A percentile compares a stretch with the other conserved stretches of the same genome.
Evolutionary conservation across 64 coral and sea anemone genomes (phyloP).

Genomic region (Pocillopora damicornis): DNA sequence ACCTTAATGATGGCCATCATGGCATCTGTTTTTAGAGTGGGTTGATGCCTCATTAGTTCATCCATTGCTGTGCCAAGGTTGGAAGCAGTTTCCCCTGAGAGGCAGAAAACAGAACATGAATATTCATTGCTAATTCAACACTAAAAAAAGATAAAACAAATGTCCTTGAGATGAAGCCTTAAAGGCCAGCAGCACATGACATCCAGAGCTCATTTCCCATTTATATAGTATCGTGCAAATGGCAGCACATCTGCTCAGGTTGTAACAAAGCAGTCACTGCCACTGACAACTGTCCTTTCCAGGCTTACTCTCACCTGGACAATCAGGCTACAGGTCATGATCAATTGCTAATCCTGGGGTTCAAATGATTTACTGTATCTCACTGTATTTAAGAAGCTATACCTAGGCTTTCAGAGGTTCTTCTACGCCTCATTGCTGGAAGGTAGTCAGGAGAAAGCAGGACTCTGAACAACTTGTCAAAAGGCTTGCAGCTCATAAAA

Average conservation of each 20-base stretch:
- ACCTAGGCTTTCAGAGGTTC: constrained; percentile 81
- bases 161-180: neutral
- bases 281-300: no score
- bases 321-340: no score
- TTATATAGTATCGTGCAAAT: no score
- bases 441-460: constrained; percentile 91
- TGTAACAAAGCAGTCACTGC: no score
- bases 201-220: no score
- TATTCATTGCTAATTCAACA: no score
- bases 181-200: no score
- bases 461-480: constrained; percentile 95
- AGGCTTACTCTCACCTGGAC: no score
- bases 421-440: constrained; percentile 93
- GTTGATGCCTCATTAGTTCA: constrained; percentile 96
- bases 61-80: constrained; percentile 98
- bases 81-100: constrained; percentile 84
- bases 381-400: neutral
- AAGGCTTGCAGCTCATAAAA: constrained; percentile 97
- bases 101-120: neutral
- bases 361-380: no score
- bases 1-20: constrained; percentile 94
- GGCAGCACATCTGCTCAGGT: no score
- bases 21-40: constrained; percentile 91
- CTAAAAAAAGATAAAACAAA: neutral
- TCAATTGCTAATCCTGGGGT: no score